A percentile compares a stretch with the other conserved stretches of the same genome.
Evolutionary conservation across 2,113 vertebrate genomes (phyloP).

Genomic region (Saguinus imperator): DNA sequence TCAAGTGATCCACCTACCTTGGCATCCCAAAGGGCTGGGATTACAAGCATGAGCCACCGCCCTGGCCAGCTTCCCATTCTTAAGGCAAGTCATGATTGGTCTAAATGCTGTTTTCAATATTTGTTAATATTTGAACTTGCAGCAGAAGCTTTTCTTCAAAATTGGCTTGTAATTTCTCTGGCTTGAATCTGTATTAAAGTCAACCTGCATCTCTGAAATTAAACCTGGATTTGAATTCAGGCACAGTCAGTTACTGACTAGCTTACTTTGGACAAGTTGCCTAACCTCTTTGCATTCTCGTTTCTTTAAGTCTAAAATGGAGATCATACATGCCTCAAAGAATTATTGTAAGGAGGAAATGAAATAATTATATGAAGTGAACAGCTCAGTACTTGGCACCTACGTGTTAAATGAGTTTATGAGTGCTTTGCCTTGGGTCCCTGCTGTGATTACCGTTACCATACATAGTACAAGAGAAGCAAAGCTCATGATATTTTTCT

Average conservation of each 20-base stretch:
- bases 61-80: neutral
- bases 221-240: constrained; percentile 37
- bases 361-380: neutral
- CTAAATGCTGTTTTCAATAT: neutral
- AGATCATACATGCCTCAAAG: neutral
- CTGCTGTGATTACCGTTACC: neutral
- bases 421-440: neutral
- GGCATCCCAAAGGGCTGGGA: no score
- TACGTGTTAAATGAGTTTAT: neutral
- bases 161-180: neutral
- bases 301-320: neutral
- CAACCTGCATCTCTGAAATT: constrained; percentile 7
- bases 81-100: neutral
- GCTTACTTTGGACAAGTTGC: constrained; percentile 10
- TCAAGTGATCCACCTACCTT: no score
- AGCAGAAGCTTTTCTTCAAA: neutral
- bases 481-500: neutral
- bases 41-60: no score
- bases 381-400: neutral
- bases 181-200: neutral
- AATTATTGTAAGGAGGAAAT: constrained; percentile 17
- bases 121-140: constrained; percentile 15
- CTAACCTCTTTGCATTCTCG: constrained; percentile 6
- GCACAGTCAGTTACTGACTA: neutral
- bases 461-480: neutral